These are phyloP conservation scores for Bruchidius siliquastri DNA, from an alignment of 2,888 invertebrate genomes.

Conservation along the genomic window DNA sequence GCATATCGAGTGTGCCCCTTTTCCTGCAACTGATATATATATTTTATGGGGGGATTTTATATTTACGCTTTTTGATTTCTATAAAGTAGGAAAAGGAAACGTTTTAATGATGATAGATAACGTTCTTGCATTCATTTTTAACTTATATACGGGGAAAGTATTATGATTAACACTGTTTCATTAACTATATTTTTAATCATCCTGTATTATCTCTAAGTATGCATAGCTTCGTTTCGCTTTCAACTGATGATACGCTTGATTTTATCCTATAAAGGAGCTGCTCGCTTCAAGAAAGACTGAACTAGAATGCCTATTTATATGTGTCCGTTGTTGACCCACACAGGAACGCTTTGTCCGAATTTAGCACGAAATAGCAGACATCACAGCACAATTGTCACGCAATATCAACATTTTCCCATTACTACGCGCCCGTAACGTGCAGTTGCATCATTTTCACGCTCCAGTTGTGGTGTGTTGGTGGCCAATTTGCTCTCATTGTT, in stretches of 20 bases:
- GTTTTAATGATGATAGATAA: not conserved
- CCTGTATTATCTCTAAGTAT: no score
- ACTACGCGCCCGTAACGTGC: not conserved
- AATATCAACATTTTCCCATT: not conserved
- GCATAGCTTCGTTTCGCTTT: no score
- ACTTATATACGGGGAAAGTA: no score
- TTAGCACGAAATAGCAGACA: not conserved
- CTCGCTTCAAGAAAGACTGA: no score
- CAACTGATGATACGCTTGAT: no score
- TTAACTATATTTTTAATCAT: no score
- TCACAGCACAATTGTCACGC: not conserved
- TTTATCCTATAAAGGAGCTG: no score
- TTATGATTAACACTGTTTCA: no score
- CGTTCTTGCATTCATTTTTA: no score
- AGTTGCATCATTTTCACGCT: not conserved
- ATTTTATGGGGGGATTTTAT: not conserved
- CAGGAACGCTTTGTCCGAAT: not conserved
- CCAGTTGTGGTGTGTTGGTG: not conserved
- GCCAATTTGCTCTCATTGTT: not conserved
- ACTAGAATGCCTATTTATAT: not conserved
- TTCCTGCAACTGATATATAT: not conserved
- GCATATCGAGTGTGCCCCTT: conserved; percentile 4
- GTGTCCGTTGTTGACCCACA: not conserved
- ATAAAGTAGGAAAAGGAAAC: not conserved
- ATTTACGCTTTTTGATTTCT: not conserved